These are phyloP conservation scores for Polypedilum vanderplanki DNA, from an alignment of 1,140 invertebrate genomes.

Conservation along the genomic window DNA sequence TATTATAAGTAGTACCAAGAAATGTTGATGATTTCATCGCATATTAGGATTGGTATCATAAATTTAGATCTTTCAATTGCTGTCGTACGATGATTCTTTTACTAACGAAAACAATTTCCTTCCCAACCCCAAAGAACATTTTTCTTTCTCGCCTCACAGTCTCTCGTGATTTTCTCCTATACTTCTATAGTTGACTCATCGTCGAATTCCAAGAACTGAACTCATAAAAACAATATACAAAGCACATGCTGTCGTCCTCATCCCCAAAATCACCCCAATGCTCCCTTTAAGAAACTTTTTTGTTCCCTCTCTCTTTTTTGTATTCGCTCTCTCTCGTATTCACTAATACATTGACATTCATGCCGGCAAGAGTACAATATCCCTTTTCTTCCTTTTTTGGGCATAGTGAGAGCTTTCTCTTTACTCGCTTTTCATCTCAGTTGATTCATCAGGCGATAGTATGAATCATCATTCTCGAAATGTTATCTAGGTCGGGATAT, in stretches of 20 bases:
- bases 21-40: conserved; percentile 1
- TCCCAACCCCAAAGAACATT: background rate
- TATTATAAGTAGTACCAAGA: background rate
- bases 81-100: background rate
- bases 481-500: conserved; percentile 11
- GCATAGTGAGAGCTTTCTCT: background rate
- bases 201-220: conserved; percentile 17
- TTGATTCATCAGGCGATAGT: background rate
- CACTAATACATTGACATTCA: background rate
- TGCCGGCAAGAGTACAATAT: background rate
- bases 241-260: too few species aligned
- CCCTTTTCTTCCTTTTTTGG: background rate
- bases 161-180: background rate
- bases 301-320: too few species aligned
- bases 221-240: too few species aligned
- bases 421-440: background rate
- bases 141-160: background rate
- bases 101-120: background rate
- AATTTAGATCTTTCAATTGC: background rate
- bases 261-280: too few species aligned
- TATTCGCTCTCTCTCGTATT: too few species aligned
- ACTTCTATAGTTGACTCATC: background rate
- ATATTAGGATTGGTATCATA: background rate
- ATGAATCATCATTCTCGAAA: background rate
- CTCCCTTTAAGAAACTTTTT: too few species aligned